phyloP scores from a whole-genome alignment of 37 sponge, comb jelly and placozoan genomes.

The Beroe forskalii region DNA sequence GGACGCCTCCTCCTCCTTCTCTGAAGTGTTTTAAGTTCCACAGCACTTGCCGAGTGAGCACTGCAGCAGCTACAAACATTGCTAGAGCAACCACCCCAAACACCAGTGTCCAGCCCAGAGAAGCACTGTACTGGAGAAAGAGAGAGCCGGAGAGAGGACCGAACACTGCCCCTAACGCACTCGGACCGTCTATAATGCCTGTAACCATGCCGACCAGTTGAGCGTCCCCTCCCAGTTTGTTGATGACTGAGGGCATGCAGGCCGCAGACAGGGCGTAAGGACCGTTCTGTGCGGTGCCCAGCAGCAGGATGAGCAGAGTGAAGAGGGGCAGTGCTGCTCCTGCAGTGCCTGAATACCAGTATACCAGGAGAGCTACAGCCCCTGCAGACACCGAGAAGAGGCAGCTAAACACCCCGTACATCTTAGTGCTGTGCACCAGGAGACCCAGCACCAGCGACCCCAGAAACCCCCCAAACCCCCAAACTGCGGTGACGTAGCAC shows the following conservation, averaged over 20 bases:
- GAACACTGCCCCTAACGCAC: not conserved
- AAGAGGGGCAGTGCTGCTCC: not conserved
- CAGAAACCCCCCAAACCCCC: slow-evolving; percentile 4
- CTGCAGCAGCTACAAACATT: slow-evolving; percentile 13
- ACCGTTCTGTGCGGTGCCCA: not conserved
- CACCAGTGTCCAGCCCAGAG: slow-evolving; percentile 10
- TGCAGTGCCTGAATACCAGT: not conserved
- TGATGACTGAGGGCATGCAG: slow-evolving; percentile 39
- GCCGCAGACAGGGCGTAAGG: slow-evolving; percentile 23
- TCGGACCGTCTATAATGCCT: not conserved
- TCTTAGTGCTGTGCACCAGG: not conserved
- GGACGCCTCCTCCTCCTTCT: no score
- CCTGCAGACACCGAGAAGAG: not conserved
- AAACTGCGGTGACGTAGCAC: slow-evolving; percentile 19
- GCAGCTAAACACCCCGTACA: slow-evolving; percentile 21
- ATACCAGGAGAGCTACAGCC: not conserved
- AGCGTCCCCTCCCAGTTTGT: not conserved
- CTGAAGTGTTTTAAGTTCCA: no score
- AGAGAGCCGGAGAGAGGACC: slow-evolving; percentile 7
- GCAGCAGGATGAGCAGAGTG: not conserved
- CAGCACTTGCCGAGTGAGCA: not conserved
- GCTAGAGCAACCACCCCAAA: not conserved
- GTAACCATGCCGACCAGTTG: slow-evolving; percentile 59
- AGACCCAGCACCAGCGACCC: not conserved
- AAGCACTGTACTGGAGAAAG: slow-evolving; percentile 11